phyloP scores from a whole-genome alignment of 2,113 vertebrate species.

The Mus spicilegus region DNA sequence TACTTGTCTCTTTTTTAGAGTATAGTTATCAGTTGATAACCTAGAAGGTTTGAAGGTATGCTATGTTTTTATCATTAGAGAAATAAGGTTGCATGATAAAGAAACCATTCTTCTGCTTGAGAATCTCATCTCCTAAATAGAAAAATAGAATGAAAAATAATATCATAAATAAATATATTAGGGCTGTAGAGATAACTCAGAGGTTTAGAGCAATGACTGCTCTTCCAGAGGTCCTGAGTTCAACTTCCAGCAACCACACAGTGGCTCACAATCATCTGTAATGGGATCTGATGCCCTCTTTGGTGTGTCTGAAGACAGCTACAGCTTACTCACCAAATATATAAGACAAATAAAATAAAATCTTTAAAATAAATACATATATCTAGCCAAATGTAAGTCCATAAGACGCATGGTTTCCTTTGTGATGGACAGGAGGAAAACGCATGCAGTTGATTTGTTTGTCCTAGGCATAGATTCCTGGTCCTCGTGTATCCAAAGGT shows the following conservation, averaged over 20 bases:
- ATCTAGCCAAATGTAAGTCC: neutral
- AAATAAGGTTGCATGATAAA: neutral
- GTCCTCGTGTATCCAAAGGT: neutral
- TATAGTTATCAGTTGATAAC: neutral
- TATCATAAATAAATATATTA: neutral
- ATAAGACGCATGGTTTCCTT: neutral
- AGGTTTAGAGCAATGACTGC: too few species aligned
- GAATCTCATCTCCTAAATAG: neutral
- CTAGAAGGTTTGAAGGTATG: neutral
- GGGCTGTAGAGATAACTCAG: too few species aligned
- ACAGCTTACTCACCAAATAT: too few species aligned
- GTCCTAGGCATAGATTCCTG: neutral
- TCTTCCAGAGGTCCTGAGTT: too few species aligned
- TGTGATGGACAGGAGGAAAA: neutral
- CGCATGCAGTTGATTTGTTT: neutral
- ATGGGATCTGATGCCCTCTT: too few species aligned
- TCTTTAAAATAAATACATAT: neutral
- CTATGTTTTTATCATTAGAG: constrained; percentile 23
- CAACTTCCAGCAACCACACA: too few species aligned
- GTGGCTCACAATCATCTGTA: too few species aligned
- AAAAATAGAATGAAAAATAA: neutral
- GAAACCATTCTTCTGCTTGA: neutral
- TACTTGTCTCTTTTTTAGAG: neutral
- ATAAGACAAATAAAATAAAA: too few species aligned
- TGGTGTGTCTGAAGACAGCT: too few species aligned